Base-by-base conservation (phyloP, 2,888 invertebrate genomes). In the Nemotelus nigrinus region DNA sequence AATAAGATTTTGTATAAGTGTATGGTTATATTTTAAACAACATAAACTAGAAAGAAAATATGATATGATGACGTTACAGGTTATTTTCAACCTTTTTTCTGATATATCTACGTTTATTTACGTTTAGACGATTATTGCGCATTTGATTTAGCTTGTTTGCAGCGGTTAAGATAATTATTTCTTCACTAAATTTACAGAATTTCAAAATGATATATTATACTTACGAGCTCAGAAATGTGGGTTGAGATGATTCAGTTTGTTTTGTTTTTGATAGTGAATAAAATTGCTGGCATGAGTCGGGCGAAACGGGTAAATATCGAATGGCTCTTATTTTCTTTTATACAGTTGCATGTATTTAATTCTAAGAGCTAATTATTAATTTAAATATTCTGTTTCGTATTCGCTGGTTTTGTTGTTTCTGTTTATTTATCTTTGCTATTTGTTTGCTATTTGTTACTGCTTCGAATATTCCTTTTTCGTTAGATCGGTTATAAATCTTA, bases 51-150 rank as follows among this genome's bases (percentile, higher is more conserved):
- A 74, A 48, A 63, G 43, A 70, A 45, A 55, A 71, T 63, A 74
- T 74, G 74, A 74, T 74, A 74, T 74, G 74, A 63, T 63, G 60
- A 41, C 74, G 44, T 60, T 74, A 70, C 3, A 70, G 53, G 53
- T 70, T 53, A 8, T 70, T 70, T 25, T 25, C 25, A 25, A 25
- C 25, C 25, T 25, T 25, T 25, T 25, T 25, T 25, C 25, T 25
- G 25, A 25, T 25, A 25, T 25, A 25, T 25, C 25, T 25, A 25
- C 25, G 25, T 25, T 25, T 25, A 25, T 25, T 25, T 25, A 25
- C 25, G 25, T 25, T 25, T 25, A 25, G 25, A 25, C 25, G 25
- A 25, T 25, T 25, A 25, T 25, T 25, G 25, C 25, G 25, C 25
- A 25, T 25, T 25, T 25, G 25, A 25, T 25, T 25, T 25, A 25